phyloP scores from a whole-genome alignment of 2,113 vertebrate genomes.

The Sebastes schlegelii region DNA sequence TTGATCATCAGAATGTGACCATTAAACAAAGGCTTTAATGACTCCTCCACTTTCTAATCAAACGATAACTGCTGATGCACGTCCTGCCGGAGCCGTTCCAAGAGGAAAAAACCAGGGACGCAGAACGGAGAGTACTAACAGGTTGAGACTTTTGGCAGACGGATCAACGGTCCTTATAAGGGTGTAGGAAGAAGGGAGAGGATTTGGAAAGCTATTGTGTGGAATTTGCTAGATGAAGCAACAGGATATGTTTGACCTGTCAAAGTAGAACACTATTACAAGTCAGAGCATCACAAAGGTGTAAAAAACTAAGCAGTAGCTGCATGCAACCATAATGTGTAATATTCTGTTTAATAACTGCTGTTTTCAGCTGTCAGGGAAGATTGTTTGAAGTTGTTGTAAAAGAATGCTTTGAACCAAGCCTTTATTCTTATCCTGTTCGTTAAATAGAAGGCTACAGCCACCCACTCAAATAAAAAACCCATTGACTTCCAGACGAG shows the following conservation, averaged over 20 bases:
- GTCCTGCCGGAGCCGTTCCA: neutral
- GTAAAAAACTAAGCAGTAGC: neutral
- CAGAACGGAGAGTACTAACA: slow-evolving; percentile 23
- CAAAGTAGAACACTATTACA: neutral
- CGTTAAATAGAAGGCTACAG: too few relatives aligned
- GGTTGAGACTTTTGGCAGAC: slow-evolving; percentile 31
- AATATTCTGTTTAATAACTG: neutral
- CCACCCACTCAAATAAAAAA: too few relatives aligned
- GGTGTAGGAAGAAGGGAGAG: slow-evolving; percentile 55
- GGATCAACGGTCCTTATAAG: slow-evolving; percentile 64
- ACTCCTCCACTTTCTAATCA: slow-evolving; percentile 30
- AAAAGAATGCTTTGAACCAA: neutral
- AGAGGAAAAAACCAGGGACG: slow-evolving; percentile 7
- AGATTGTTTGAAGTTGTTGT: neutral
- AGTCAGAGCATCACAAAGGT: slow-evolving; percentile 13
- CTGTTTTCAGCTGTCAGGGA: neutral
- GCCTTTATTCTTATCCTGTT: too few relatives aligned
- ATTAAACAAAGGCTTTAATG: neutral
- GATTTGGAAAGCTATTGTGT: slow-evolving; percentile 10
- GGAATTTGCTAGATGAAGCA: slow-evolving; percentile 59
- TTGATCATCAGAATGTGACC: slow-evolving; percentile 2
- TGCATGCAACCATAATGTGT: slow-evolving; percentile 3
- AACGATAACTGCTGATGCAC: slow-evolving; percentile 45
- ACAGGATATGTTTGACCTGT: slow-evolving; percentile 17
- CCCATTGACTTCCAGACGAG: too few relatives aligned